These are phyloP conservation scores for Sebastes alutus DNA, from an alignment of 2,797 vertebrate species.

Conservation along the genomic window DNA sequence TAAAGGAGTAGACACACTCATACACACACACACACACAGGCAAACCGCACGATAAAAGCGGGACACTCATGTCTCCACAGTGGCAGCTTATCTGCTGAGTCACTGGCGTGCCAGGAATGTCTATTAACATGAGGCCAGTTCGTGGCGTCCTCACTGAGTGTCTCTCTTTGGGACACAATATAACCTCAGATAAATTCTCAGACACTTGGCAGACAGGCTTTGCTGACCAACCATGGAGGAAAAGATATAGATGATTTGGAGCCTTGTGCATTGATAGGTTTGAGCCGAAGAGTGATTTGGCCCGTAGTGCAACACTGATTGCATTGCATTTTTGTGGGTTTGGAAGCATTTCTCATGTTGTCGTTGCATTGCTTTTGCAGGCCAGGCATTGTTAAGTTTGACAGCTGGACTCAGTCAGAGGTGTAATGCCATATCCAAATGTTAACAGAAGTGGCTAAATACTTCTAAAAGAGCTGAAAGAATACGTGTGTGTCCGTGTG, in stretches of 20 bases:
- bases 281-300: not conserved
- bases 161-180: constrained; percentile 1
- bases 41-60: not conserved
- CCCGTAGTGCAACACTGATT: not conserved
- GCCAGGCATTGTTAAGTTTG: constrained; percentile 18
- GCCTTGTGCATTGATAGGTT: not conserved
- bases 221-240: constrained; percentile 21
- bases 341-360: not conserved
- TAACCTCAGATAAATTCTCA: constrained; percentile 60
- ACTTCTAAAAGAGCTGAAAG: constrained; percentile 3
- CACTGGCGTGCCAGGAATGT: not conserved
- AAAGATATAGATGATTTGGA: constrained; percentile 17
- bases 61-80: constrained; percentile 17
- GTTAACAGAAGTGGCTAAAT: constrained; percentile 29
- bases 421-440: constrained; percentile 42
- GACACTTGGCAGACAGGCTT: constrained; percentile 56
- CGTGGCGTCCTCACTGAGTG: not conserved
- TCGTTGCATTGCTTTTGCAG: not conserved
- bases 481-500: not conserved
- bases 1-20: not conserved
- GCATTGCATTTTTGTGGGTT: constrained; percentile 28
- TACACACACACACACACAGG: not conserved
- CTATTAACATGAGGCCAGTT: not conserved
- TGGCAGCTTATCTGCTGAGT: constrained; percentile 31
- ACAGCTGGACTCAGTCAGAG: constrained; percentile 25